Evolutionary conservation across 2,113 vertebrate species (phyloP), one percentile per base, ranked within the genome.

Genomic region (Ochotona princeps): DNA sequence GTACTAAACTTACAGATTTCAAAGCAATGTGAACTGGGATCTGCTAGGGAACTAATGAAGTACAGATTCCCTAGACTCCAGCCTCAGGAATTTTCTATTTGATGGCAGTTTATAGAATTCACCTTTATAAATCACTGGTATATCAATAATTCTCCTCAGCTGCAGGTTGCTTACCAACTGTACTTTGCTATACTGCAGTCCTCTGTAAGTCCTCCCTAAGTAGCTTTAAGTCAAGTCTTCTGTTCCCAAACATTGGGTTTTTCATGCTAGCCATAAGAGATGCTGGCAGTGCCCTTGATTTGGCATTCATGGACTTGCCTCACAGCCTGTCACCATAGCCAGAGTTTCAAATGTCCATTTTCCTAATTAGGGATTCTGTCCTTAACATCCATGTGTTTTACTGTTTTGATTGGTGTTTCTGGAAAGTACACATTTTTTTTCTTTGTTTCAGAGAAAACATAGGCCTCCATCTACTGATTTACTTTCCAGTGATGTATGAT

Each of bases 171-270:
- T 26, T 25, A 0, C 1, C 12, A n/a, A 47, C 32, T 54, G 21
- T 0, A 2, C 11, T 5, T 15, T 11, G 1, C 21, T 7, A 0
- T 4, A 28, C 63, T 10, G 18, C 5, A 49, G 54, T 69, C 20
- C 44, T 51, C 28, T 44, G 38, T 44, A 44, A 44, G 38, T 32
- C 25, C 8, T 23, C 10, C 44, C 32, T 7, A 38, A 32, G 51
- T 26, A 44, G 7, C 35, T 88, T 21, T 23, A 81, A 69, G 57
- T 13, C 11, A 72, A 51, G 32, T 74, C 73, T 47, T 49, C 72
- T 15, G 18, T 66, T 61, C 30, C 30, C 60, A 70, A 35, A 23
- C 51, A 15, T 14, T 73, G 63, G 63, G 35, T 51, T 93, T 82
- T 18, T 47, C 7, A 1, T 3, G 1, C n/a, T 44, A n/a, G 4